These are phyloP conservation scores for Camptogramma bilineatum DNA, from an alignment of 2,888 invertebrate genomes.

Conservation along the genomic window DNA sequence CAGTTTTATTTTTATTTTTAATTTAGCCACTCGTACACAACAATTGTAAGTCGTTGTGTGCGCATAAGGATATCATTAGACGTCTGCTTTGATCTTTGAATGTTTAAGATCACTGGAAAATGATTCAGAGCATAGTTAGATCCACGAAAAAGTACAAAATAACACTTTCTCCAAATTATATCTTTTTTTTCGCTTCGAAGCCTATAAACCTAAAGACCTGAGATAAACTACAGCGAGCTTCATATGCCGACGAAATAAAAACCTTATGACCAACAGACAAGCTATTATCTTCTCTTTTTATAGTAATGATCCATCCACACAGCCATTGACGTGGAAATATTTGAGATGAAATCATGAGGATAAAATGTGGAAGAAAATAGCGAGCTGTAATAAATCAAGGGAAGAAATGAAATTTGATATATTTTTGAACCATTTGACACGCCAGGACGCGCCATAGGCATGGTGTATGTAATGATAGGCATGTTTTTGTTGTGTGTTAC, in stretches of 20 bases:
- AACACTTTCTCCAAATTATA: not conserved
- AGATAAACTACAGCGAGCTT: conserved; percentile 1
- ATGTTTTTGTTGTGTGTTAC: no score
- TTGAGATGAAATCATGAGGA: conserved; percentile 13
- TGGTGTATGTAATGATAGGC: not conserved
- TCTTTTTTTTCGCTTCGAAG: no score
- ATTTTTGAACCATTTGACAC: not conserved
- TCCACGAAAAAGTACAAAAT: no score
- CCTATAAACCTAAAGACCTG: conserved; percentile 4
- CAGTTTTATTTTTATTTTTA: no score
- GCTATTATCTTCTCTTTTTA: conserved; percentile 15
- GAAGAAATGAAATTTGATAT: conserved; percentile 11
- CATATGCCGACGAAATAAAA: conserved; percentile 20
- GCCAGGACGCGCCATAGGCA: not conserved
- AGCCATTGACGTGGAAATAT: conserved; percentile 17
- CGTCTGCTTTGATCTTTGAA: no score
- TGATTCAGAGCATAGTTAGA: no score
- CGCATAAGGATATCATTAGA: no score
- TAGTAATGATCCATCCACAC: conserved; percentile 15
- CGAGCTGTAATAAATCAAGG: conserved; percentile 4
- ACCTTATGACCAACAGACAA: conserved; percentile 22
- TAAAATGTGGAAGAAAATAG: conserved; percentile 10
- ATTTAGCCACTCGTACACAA: no score
- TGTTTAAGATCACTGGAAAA: no score
- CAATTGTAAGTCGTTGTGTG: no score